Base-by-base conservation (phyloP, 2,113 vertebrate genomes). In the Nycticebus coucang region DNA sequence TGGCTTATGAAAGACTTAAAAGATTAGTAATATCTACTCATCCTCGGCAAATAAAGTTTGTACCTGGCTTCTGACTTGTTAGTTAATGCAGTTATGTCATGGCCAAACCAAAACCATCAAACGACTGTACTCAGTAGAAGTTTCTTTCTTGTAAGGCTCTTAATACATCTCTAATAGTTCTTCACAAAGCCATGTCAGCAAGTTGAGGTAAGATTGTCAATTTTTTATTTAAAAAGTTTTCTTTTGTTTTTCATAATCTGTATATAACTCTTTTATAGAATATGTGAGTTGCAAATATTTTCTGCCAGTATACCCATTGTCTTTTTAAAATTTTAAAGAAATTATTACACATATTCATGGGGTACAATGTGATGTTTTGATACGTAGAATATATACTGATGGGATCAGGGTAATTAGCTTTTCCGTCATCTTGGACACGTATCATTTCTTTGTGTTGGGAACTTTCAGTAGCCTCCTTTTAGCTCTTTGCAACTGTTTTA, bases 21-120 rank as follows among this genome's bases (percentile, higher is more conserved):
- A 28, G 59, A 81, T 24, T 64, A 69, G 30, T 86, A 14, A 35
- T 41, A 66, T 50, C 35, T n/a, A 50, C 57, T 68, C 90, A 22
- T 93, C 18, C 82, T 80, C 45, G 24, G 17, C 59, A 87, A 35
- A 55, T 45, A 77, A 55, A 53, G 55, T 89, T 30, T 94, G 41
- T 37, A 55, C 3, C 0, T 59, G 24, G 18, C 45, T 88, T 4
- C 37, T 68, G 87, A 45, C 69, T 95, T 92, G 72, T 92, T 66
- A 84, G 9, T 83, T 91, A 74, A 60, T 35, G 13, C 72, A 69
- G n/a, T 64, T 92, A 59, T n/a, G 85, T 90, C 79, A 84, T 91
- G 72, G 5, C 50, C 53, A n/a, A 80, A 71, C 8, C 53, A 35
- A 68, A 95, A 66, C 59, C 15, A 85, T 57, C 26, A 82, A 92